Base-by-base conservation (phyloP, 2,888 invertebrate species). In the Chymomyza procnemis region DNA sequence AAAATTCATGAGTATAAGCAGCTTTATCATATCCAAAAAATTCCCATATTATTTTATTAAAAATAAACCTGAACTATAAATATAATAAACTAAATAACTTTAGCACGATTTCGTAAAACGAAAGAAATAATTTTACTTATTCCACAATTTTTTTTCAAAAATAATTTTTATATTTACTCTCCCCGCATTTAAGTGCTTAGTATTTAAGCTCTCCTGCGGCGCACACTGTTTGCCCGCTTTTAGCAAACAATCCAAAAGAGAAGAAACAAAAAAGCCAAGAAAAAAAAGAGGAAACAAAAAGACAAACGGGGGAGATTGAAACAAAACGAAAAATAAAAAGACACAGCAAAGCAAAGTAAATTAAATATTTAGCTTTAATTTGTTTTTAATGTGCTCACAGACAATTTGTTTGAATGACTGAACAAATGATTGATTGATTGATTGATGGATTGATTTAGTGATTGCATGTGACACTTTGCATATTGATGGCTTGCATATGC, bases 331-430 rank as follows among this genome's bases (percentile, higher is more conserved):
- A 41, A 41, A 9, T 12, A 12, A 41, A 41, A 3, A 12, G 26
- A 41, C 34, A 41, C 34, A 41, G 34, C 34, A 41, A 41, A 41
- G 34, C 34, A 41, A 41, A 41, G 68, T 50, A 66, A 80, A 76
- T 76, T 48, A 74, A 76, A 77, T 67, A 80, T 74, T 75, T 73
- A 58, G 26, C 61, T 74, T 73, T 68, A 63, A 77, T 81, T 73
- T 74, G 69, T 57, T 47, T 48, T 34, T 56, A 56, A 56, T 56
- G 47, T 21, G 19, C n/a, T n/a, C n/a, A 41, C 65, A 67, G 56
- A n/a, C 22, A 66, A 65, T n/a, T 70, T 63, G 41, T 57, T 64
- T 55, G 64, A 71, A 55, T 67, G 70, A 50, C 58, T 71, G 22
- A 63, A 14, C 58, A 66, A 75, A 57, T 69, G 69, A 52, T 50